Conservation (phyloP, 92 coral and sea anemone genomes). For the Epizoanthus illoricatus region DNA sequence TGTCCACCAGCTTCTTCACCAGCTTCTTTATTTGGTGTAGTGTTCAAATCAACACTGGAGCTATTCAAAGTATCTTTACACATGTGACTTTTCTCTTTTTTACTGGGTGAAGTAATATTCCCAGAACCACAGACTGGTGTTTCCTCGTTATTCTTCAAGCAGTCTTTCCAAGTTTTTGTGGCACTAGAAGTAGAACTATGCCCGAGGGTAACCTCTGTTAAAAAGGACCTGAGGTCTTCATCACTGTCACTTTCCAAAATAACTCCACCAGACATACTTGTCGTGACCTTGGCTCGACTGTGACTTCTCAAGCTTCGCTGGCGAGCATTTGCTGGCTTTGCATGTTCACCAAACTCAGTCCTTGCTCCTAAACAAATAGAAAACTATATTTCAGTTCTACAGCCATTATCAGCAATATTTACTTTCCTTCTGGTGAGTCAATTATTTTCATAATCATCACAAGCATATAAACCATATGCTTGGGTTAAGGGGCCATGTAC, state of each 20-base stretch:
- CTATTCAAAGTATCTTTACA: neutral
- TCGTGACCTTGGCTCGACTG: neutral
- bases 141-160: neutral
- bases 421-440: too few species aligned
- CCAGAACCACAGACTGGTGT: neutral
- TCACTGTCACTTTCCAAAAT: constrained; percentile 26
- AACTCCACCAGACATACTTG: neutral
- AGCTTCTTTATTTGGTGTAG: neutral
- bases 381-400: neutral
- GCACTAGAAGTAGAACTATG: neutral
- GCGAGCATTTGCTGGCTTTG: constrained; percentile 21
- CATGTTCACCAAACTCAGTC: neutral
- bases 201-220: neutral
- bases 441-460: too few species aligned
- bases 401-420: too few species aligned
- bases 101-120: neutral
- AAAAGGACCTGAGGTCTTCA: neutral
- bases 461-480: too few species aligned
- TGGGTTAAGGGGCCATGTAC: too few species aligned
- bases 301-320: constrained; percentile 32
- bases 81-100: neutral
- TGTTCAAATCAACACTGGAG: neutral
- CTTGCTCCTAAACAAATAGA: neutral
- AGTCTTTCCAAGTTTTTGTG: neutral
- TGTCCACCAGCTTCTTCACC: neutral